phyloP scores from a whole-genome alignment of 2,888 invertebrate genomes.

The Mesochorus sp. region DNA sequence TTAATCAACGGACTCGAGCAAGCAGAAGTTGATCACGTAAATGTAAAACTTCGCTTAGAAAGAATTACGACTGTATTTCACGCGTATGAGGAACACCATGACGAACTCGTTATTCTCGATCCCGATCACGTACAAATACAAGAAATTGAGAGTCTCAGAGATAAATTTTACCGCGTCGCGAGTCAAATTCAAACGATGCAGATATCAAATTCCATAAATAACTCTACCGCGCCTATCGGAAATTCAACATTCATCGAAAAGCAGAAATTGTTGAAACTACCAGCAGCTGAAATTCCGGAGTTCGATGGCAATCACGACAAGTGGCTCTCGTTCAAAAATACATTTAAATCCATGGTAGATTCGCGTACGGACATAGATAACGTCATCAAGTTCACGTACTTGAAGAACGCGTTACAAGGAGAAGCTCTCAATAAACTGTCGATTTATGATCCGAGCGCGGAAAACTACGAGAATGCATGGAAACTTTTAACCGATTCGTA shows the following conservation, averaged over 20 bases:
- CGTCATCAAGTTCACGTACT: slow-evolving; percentile 53
- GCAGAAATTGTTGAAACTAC: slow-evolving; percentile 40
- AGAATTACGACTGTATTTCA: slow-evolving; percentile 1
- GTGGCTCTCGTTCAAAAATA: slow-evolving; percentile 54
- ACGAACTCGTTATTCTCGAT: slow-evolving; percentile 16
- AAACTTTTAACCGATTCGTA: slow-evolving; percentile 37
- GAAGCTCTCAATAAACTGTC: slow-evolving; percentile 44
- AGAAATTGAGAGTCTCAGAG: neutral
- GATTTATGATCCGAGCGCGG: slow-evolving; percentile 41
- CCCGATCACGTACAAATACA: slow-evolving; percentile 6
- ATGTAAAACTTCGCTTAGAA: slow-evolving; percentile 12
- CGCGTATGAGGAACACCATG: slow-evolving; percentile 18
- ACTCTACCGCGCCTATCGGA: neutral
- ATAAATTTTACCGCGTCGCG: slow-evolving; percentile 8
- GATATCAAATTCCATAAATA: neutral
- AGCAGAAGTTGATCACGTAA: neutral
- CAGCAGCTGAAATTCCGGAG: slow-evolving; percentile 48
- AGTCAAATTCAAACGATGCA: slow-evolving; percentile 2
- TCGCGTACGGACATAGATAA: slow-evolving; percentile 49
- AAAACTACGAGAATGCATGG: slow-evolving; percentile 55
- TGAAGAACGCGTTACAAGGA: slow-evolving; percentile 36
- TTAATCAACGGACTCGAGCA: neutral
- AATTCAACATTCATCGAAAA: slow-evolving; percentile 41
- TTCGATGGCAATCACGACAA: slow-evolving; percentile 60
- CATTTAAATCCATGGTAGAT: slow-evolving; percentile 53